Conservation (phyloP, 1,140 invertebrate genomes). For the Drosophila fuyamai region DNA sequence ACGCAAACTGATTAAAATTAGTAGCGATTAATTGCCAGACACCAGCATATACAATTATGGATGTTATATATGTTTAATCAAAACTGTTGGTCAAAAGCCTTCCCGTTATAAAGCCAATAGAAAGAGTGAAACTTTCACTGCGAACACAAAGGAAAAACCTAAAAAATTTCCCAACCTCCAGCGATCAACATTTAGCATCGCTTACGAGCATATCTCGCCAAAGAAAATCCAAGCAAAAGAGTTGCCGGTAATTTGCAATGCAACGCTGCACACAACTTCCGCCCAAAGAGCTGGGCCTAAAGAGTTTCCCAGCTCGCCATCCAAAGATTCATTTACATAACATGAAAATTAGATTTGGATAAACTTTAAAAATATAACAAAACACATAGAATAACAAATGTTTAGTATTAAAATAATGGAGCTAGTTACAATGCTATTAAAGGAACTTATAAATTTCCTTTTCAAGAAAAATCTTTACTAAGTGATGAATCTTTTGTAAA, state of each 20-base stretch:
- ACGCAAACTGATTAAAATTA: conserved; percentile 18
- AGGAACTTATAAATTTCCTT: neutral
- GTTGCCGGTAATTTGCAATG: conserved; percentile 68
- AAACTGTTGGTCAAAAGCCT: conserved; percentile 24
- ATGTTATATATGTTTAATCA: conserved; percentile 5
- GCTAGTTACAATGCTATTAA: neutral
- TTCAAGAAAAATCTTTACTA: too few species aligned
- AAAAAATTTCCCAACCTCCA: conserved; percentile 25
- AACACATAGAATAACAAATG: neutral
- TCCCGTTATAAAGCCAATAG: conserved; percentile 42
- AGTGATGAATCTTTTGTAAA: too few species aligned
- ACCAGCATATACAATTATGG: conserved; percentile 14
- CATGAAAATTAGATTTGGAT: neutral
- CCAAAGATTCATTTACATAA: conserved; percentile 60
- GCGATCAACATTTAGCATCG: conserved; percentile 30
- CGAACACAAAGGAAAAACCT: conserved; percentile 36
- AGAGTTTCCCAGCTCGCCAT: conserved; percentile 18
- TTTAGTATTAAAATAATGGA: too few species aligned
- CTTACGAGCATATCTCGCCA: conserved; percentile 29
- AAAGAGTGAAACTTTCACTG: conserved; percentile 63
- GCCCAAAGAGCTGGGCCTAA: conserved; percentile 21
- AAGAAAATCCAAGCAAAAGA: conserved; percentile 32
- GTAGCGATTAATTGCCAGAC: neutral
- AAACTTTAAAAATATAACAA: conserved; percentile 27
- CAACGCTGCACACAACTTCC: conserved; percentile 76